Evolutionary conservation across 2,113 vertebrate species (phyloP).

Genomic region (Saguinus midas): DNA sequence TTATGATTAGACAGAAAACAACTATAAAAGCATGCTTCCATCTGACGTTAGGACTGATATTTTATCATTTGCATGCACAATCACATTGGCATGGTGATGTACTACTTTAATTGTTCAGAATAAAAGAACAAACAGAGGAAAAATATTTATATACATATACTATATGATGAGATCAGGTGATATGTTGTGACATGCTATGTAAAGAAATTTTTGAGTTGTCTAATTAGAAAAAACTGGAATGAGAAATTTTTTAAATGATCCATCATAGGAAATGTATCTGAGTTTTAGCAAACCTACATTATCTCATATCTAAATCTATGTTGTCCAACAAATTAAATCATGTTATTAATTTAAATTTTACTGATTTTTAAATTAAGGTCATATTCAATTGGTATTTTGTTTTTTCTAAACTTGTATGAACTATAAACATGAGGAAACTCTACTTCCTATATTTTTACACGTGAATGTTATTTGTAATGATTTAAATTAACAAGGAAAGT

Average conservation of each 20-base stretch:
- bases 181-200: neutral
- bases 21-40: neutral
- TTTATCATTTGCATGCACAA: neutral
- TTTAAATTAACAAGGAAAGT: neutral
- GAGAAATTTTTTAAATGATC: neutral
- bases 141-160: neutral
- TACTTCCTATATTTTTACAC: neutral
- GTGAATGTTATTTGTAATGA: neutral
- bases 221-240: neutral
- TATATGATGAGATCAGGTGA: neutral
- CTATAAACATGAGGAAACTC: neutral
- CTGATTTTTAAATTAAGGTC: neutral
- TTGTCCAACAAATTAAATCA: neutral
- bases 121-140: neutral
- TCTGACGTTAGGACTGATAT: neutral
- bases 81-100: neutral
- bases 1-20: neutral
- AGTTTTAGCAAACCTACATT: neutral
- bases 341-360: neutral
- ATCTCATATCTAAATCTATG: neutral
- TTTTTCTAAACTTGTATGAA: neutral
- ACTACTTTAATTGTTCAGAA: neutral
- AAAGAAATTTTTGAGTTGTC: neutral
- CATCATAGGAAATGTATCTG: neutral
- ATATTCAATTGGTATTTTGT: neutral